Evolutionary conservation across 2,888 invertebrate genomes (phyloP), one percentile per base, ranked within the genome.

Genomic region (Euphydryas editha): DNA sequence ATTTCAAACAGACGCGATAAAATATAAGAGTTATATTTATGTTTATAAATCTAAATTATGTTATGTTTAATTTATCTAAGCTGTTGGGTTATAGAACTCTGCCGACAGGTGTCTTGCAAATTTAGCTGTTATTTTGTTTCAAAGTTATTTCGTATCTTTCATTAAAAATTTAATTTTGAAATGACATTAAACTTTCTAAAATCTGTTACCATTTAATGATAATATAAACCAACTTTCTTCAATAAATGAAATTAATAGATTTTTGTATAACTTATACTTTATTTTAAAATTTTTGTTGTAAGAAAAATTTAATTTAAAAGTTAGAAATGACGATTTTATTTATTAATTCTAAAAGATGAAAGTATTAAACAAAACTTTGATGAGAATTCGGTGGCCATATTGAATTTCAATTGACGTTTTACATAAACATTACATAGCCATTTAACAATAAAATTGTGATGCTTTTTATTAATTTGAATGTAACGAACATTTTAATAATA

Each of bases 91-190:
- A 44, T n/a, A n/a, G 42, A 15, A 15, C n/a, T 30, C 42, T 6
- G 42, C n/a, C 42, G 42, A 6, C 42, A 44, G 42, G 42, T 44
- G 42, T 44, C 42, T 44, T n/a, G 42, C n/a, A n/a, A 15, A 44
- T 44, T 44, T 44, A 39, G 39, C 39, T 39, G 42, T 44, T 44
- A 44, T 44, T 39, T 44, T 44, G 42, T 44, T n/a, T n/a, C n/a
- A 3, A 44, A 44, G 15, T 44, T 44, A 44, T 44, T 44, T n/a
- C 42, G 42, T n/a, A 15, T n/a, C 5, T 6, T 44, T 44, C n/a
- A n/a, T 44, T 44, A 44, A 44, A 44, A 49, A 49, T 15, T 21
- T 49, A 11, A 21, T 49, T 49, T 49, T 21, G 49, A 49, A 20
- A 21, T 15, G 21, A 49, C 49, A 49, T 21, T 15, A 49, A 49